Evolutionary conservation across 1,140 invertebrate genomes (phyloP), one percentile per base, ranked within the genome.

Genomic region (Hylaeus anthracinus): DNA sequence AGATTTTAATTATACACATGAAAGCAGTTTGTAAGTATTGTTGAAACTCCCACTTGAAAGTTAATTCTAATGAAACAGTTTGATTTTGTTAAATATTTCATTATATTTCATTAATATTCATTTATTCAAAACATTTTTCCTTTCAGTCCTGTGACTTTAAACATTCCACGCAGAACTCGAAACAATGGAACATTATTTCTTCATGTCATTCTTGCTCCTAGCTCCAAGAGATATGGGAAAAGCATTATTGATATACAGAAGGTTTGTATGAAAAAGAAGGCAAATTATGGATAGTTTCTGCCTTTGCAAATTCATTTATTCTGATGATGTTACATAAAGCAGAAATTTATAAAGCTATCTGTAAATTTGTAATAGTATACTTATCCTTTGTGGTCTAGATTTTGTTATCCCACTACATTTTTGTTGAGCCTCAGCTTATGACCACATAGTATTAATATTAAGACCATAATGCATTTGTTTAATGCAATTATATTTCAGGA

Each of bases 121-220:
- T 63, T 15, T 43, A 15, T 75, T 92, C 53, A 74, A n/a, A 3
- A 5, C 56, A 53, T 73, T 41, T 39, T 48, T 83, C 88, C 90
- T 93, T 94, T 26, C 85, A 95, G 95, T 73, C 94, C 94, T 88
- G 88, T 96, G 60, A 93, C 92, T 83, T 82, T 98, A 67, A 94
- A 95, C 73, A 91, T 98, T 76, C 96, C 97, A 37, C 87, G 89
- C 1, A 95, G 95, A 90, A 97, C 97, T 1, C 93, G 96, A 10
- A 95, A 95, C 61, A 98, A 98, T 95, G 97, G 97, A 39, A 96
- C 96, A 8, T 88, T 97, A 43, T 97, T 94, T 88, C 93, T 97
- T 82, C 96, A 96, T 90, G 92, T 95, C 37, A 94, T 95, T 39
- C 81, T 96, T 64, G 91, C 88, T 10, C 91, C 91, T 26, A 39